Evolutionary conservation across 2,888 invertebrate genomes (phyloP).

Genomic region (Lithophane leautieri): DNA sequence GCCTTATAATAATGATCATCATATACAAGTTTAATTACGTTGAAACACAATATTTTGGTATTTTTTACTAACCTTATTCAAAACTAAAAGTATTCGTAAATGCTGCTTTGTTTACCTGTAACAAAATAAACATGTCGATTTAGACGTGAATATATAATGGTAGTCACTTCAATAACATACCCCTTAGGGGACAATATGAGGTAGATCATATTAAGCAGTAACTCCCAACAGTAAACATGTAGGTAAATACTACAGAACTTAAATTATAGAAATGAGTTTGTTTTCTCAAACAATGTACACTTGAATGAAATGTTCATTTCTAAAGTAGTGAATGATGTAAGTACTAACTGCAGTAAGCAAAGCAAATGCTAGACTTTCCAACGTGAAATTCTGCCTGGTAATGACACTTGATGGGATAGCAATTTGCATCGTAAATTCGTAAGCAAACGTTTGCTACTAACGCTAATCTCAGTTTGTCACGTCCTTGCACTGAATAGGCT

Average conservation of each 20-base stretch:
- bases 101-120: constrained; percentile 81
- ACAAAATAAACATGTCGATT: constrained; percentile 73
- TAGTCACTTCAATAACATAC: constrained; percentile 36
- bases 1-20: constrained; percentile 37
- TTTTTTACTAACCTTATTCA: constrained; percentile 67
- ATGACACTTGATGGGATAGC: constrained; percentile 30
- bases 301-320: constrained; percentile 24
- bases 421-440: constrained; percentile 22
- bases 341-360: constrained; percentile 13
- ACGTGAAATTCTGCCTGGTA: constrained; percentile 32
- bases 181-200: constrained; percentile 5
- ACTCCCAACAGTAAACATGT: constrained; percentile 17
- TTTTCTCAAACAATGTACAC: constrained; percentile 3
- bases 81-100: constrained; percentile 51
- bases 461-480: constrained; percentile 16
- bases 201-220: constrained; percentile 24
- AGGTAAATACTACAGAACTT: constrained; percentile 7
- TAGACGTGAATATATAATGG: constrained; percentile 63
- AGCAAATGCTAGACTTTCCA: constrained; percentile 44
- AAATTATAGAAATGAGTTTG: background rate
- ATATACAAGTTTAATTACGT: constrained; percentile 36
- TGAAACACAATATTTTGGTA: constrained; percentile 41
- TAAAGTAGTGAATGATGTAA: background rate
- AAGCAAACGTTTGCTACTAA: constrained; percentile 17
- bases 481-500: constrained; percentile 28